A percentile compares a stretch with the other conserved stretches of the same genome.
Conservation (phyloP, 2,113 vertebrate species). For the pig (Sus scrofa) region T2T-Sscrofa CM000826.6:39872501-39873000, state of each 20-base stretch:
- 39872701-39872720: neutral
- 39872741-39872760: constrained; percentile 92
- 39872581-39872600: constrained; percentile 39
- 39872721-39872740: constrained; percentile 77
- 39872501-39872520: neutral
- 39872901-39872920: constrained; percentile 93
- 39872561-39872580: neutral
- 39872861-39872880: constrained; percentile 92
- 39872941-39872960: constrained; percentile 97
- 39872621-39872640: neutral
- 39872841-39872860: constrained; percentile 93
- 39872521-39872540: neutral
- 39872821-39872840: constrained; percentile 93
- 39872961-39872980: constrained; percentile 95
- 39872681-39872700: constrained; percentile 17
- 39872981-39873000: constrained; percentile 98
- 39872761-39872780: constrained; percentile 94
- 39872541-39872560: neutral
- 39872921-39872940: constrained; percentile 92
- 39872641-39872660: constrained; percentile 53
- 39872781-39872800: constrained; percentile 93
- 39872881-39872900: constrained; percentile 95
- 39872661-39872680: neutral
- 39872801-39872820: constrained; percentile 94
- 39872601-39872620: constrained; percentile 48